Evolutionary conservation across 2,797 vertebrate genomes (phyloP).

Genomic region (Amblyraja radiata): DNA sequence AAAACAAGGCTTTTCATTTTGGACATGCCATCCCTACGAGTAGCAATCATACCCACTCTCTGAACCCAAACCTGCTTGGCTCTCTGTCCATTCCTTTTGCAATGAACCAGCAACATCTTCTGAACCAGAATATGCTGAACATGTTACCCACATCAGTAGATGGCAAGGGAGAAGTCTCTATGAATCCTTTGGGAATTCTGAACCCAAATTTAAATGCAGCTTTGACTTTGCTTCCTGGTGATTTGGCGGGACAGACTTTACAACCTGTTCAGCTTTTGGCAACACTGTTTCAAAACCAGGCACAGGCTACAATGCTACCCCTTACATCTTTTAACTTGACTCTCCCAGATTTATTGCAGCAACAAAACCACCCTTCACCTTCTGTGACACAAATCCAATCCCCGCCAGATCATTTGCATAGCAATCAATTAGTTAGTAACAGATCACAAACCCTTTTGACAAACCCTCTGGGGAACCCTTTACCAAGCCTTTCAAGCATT

Average conservation of each 20-base stretch:
- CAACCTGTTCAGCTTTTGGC: conserved; percentile 67
- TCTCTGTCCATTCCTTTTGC: conserved; percentile 67
- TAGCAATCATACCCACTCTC: conserved; percentile 63
- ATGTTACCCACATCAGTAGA: conserved; percentile 69
- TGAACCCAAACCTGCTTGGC: conserved; percentile 67
- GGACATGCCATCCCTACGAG: conserved; percentile 61
- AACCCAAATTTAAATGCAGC: conserved; percentile 65
- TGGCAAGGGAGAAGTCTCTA: conserved; percentile 69
- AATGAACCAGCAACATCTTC: conserved; percentile 73
- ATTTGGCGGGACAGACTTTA: conserved; percentile 63
- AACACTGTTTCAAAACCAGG: conserved; percentile 66
- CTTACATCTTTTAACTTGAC: conserved; percentile 64
- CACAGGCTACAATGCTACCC: conserved; percentile 63
- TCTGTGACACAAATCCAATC: conserved; percentile 56
- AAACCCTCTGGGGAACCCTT: conserved; percentile 56
- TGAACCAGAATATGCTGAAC: conserved; percentile 72
- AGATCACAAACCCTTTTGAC: conserved; percentile 60
- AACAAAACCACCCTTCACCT: conserved; percentile 56
- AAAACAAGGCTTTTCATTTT: conserved; percentile 65
- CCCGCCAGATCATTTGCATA: conserved; percentile 58
- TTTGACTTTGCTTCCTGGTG: conserved; percentile 63
- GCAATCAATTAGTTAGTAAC: conserved; percentile 57
- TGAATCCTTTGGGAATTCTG: conserved; percentile 66
- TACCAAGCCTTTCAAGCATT: conserved; percentile 56
- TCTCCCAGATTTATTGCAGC: conserved; percentile 62